These are phyloP conservation scores for Myripristis murdjan DNA, from an alignment of 2,797 vertebrate genomes.

Conservation along the genomic window DNA sequence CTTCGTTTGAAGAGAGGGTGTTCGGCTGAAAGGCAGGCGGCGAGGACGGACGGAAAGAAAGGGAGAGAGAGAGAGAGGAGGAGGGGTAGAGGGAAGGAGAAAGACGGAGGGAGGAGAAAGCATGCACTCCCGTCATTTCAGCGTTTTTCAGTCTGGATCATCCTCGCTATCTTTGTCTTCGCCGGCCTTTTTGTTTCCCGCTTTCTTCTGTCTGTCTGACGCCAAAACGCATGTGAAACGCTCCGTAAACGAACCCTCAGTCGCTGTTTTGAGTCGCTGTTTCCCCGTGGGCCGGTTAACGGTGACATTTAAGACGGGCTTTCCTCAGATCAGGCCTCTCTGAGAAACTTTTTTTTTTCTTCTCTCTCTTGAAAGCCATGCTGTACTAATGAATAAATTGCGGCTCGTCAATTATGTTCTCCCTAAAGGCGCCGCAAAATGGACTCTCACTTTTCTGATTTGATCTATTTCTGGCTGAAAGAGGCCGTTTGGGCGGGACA, in stretches of 20 bases:
- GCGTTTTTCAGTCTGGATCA: conserved; percentile 42
- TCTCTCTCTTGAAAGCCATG: too few relatives aligned
- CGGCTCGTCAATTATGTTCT: too few relatives aligned
- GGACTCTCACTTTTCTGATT: too few relatives aligned
- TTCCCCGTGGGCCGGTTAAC: background rate
- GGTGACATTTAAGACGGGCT: background rate
- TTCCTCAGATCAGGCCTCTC: too few relatives aligned
- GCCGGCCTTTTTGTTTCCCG: conserved; percentile 30
- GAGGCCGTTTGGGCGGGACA: too few relatives aligned
- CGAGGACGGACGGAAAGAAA: too few relatives aligned
- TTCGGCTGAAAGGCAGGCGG: conserved; percentile 63
- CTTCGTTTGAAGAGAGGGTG: conserved; percentile 52
- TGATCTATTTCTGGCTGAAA: too few relatives aligned
- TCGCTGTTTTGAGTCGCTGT: background rate
- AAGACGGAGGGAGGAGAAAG: background rate
- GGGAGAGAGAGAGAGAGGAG: conserved; percentile 17
- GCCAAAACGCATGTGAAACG: conserved; percentile 23
- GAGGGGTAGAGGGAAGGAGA: conserved; percentile 12
- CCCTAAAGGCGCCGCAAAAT: too few relatives aligned
- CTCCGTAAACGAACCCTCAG: conserved; percentile 18
- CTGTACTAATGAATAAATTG: too few relatives aligned
- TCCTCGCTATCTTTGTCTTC: conserved; percentile 28
- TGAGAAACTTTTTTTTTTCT: too few relatives aligned
- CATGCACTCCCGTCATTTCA: conserved; percentile 57
- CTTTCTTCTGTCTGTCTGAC: conserved; percentile 10